Evolutionary conservation across 2,113 vertebrate species (phyloP), one percentile per base, ranked within the genome.

Genomic region (Panurus biarmicus): DNA sequence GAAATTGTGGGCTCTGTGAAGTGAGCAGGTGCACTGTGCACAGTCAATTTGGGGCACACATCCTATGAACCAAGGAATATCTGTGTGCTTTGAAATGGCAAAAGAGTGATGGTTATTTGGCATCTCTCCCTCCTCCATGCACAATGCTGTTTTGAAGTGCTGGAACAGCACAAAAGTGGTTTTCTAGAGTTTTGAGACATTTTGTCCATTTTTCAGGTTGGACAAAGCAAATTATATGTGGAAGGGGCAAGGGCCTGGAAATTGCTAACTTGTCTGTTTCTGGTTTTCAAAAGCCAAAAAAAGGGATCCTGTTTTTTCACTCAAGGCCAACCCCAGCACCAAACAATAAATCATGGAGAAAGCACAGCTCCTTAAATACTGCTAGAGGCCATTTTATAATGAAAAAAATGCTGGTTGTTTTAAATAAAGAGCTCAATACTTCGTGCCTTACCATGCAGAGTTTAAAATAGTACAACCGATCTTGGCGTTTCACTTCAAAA

Each of bases 401-500:
- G n/a, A 65, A 72, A 93, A 93, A 83, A 89, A 54, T 48, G 31
- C 16, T 65, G 9, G 16, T 50, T 87, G n/a, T 69, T 70, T 82
- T 82, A 82, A 91, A 91, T 69, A 79, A 76, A 80, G 64, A 47
- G 67, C 87, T 90, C 67, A 36, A 54, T 47, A 38, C 54, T 90
- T 73, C 7, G 6, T 94, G 67, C 73, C 66, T 85, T 76, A 38
- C 58, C 66, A 61, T 50, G 54, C 38, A 61, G 74, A 62, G 60
- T 73, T 83, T 92, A 90, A 91, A 95, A 88, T 91, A 95, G 86
- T 79, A 79, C 45, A 79, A 76, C 25, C 36, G 67, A 76, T 35
- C 62, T 71, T 85, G 74, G 47, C 10, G 13, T 88, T 93, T 94
- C 75, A 83, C 67, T 73, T 96, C 82, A 96, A 83, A 96, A 85